phyloP scores from a whole-genome alignment of 2,888 invertebrate genomes.

The Drosophila neoperkinsi region DNA sequence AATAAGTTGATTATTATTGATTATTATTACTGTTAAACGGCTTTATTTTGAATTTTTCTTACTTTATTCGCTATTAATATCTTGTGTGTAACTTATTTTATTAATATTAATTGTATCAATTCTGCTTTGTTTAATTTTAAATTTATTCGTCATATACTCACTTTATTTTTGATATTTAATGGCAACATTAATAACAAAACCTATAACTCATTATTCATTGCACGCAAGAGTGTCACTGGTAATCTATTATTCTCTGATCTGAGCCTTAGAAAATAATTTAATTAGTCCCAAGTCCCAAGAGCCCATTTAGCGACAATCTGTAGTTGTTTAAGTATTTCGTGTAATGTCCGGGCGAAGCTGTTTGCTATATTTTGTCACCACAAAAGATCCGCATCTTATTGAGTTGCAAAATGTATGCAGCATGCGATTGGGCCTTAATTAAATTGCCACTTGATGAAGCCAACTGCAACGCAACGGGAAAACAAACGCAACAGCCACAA shows the following conservation, averaged over 20 bases:
- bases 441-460: conserved; percentile 57
- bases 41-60: neutral
- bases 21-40: neutral
- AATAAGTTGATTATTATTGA: neutral
- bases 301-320: conserved; percentile 5
- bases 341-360: conserved; percentile 20
- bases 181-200: neutral
- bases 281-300: conserved; percentile 3
- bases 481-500: conserved; percentile 16
- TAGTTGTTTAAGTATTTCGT: conserved; percentile 29
- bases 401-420: conserved; percentile 46
- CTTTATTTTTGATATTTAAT: neutral
- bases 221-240: neutral
- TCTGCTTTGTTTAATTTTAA: neutral
- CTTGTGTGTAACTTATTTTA: neutral
- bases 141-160: neutral
- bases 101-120: neutral
- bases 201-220: neutral
- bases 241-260: neutral
- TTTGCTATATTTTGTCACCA: conserved; percentile 38
- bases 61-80: neutral
- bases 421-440: conserved; percentile 66
- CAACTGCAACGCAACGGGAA: conserved; percentile 34
- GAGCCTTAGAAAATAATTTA: conserved; percentile 3
- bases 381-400: conserved; percentile 46